Base-by-base conservation (phyloP, 2,888 invertebrate species). In the Dicranocentrus wangi region DNA sequence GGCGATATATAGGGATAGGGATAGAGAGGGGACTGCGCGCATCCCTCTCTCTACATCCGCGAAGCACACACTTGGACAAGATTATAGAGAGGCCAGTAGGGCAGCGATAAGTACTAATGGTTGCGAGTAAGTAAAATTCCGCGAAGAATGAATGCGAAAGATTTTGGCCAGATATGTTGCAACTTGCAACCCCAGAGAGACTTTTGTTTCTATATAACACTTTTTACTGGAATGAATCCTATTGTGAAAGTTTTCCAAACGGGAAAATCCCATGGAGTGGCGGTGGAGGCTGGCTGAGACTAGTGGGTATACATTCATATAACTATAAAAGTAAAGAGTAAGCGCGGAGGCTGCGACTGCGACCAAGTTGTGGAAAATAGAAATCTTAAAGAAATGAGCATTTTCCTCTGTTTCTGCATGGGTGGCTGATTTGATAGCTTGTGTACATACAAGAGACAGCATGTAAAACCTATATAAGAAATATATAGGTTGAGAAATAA, bases 391-490 rank as follows among this genome's bases (percentile, higher is more conserved):
- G 76, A 77, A 77, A 77, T 77, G 77, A 77, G 53, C 27, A 69
- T 63, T 70, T 77, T 76, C 39, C 75, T 66, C 32, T 21, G 43
- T 63, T 77, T 70, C 63, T 70, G 68, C 77, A 61, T 71, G 69
- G 77, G 51, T 77, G 78, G 78, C 71, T 78, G 78, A 71, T 78
- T 78, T 78, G 71, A 78, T 78, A 42, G 78, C 68, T 75, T 75
- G 55, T 55, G 51, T 51, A 15, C n/a, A n/a, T n/a, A n/a, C n/a
- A n/a, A n/a, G n/a, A n/a, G n/a, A n/a, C n/a, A 21, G n/a, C 5
- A 21, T 58, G 39, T 39, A 39, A 39, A 8, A 39, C 39, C 39
- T 39, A 39, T n/a, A n/a, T n/a, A n/a, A n/a, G n/a, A n/a, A n/a
- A n/a, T n/a, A n/a, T n/a, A n/a, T n/a, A n/a, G n/a, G n/a, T n/a